A percentile compares a stretch with the other conserved stretches of the same genome.
Conservation (phyloP, 2,113 vertebrate species). For the Saccopteryx leptura region DNA sequence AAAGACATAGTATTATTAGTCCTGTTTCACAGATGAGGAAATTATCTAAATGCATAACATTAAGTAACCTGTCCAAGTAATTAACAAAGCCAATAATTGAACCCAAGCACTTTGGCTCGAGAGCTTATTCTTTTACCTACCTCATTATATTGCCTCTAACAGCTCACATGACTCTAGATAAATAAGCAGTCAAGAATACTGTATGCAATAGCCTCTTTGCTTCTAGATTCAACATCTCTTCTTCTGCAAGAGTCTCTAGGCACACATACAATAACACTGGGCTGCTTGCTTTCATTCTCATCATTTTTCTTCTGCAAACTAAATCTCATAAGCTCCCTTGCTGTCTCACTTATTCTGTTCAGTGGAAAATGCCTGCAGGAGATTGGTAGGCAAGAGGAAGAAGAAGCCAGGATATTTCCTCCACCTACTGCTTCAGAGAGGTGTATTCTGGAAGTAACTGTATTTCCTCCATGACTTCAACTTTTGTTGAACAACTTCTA, state of each 20-base stretch:
- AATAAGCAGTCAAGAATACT: background rate
- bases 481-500: background rate
- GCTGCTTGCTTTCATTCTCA: background rate
- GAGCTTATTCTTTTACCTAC: constrained; percentile 14
- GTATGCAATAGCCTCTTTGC: background rate
- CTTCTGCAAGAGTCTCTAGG: background rate
- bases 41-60: background rate
- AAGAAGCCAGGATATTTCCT: background rate
- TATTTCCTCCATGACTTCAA: background rate
- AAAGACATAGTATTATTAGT: background rate
- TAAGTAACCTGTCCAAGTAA: constrained; percentile 33
- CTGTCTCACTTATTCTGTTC: constrained; percentile 21
- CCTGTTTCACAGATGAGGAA: constrained; percentile 50
- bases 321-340: constrained; percentile 3
- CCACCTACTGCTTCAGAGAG: background rate
- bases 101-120: constrained; percentile 11
- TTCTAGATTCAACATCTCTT: constrained; percentile 1
- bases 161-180: background rate
- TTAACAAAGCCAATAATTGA: constrained; percentile 22
- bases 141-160: background rate
- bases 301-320: background rate
- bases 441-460: background rate
- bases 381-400: background rate
- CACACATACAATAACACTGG: background rate
- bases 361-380: background rate